A percentile compares a stretch with the other conserved stretches of the same genome.
These are phyloP conservation scores for Xestoiulus laeticollis DNA, from an alignment of 2,888 invertebrate genomes.

Conservation along the genomic window DNA sequence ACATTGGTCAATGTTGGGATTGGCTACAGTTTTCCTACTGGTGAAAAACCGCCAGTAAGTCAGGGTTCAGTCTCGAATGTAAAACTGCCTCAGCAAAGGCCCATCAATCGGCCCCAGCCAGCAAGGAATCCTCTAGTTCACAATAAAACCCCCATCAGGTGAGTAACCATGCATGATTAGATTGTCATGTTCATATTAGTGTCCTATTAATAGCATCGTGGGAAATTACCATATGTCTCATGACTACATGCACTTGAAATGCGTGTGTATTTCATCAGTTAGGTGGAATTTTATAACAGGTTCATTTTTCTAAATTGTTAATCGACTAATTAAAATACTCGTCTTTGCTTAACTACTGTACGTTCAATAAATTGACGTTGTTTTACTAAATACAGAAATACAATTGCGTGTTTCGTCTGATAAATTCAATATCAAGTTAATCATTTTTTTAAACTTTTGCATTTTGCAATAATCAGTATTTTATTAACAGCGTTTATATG, in stretches of 20 bases:
- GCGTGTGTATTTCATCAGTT: not conserved
- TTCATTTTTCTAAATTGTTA: not conserved
- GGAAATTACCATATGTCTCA: not conserved
- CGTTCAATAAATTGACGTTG: no score
- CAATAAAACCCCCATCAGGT: conserved; percentile 57
- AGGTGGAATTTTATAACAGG: not conserved
- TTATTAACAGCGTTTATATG: no score
- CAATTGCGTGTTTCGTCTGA: no score
- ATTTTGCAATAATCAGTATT: no score
- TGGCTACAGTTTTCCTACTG: conserved; percentile 59
- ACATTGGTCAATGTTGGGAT: conserved; percentile 57
- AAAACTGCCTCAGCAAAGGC: conserved; percentile 53
- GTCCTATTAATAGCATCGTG: not conserved
- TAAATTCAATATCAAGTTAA: no score
- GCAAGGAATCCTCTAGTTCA: conserved; percentile 56
- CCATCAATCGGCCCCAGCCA: conserved; percentile 50
- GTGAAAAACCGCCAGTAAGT: conserved; percentile 58
- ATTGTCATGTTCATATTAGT: not conserved
- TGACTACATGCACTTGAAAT: not conserved
- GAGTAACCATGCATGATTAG: conserved; percentile 55
- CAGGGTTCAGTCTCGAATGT: conserved; percentile 61
- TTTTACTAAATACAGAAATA: no score
- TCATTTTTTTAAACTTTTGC: no score
- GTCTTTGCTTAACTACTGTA: not conserved
- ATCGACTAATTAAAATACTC: not conserved